Evolutionary conservation across 2,797 vertebrate species (phyloP).

Genomic region (Liparis tanakae): DNA sequence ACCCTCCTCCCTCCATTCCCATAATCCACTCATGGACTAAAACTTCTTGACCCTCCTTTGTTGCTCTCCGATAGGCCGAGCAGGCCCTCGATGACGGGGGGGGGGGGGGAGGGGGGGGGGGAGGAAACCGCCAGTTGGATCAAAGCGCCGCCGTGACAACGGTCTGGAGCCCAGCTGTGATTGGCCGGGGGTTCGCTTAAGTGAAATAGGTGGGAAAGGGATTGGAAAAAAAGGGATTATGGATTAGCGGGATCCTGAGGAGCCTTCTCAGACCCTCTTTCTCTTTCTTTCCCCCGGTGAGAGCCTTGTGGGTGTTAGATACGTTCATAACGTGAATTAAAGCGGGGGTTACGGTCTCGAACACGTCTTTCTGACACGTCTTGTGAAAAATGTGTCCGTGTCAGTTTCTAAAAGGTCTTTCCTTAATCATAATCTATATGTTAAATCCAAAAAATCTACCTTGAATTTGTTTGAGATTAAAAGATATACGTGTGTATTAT

Average conservation of each 20-base stretch:
- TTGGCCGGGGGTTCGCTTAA: constrained; percentile 74
- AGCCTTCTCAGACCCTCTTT: constrained; percentile 34
- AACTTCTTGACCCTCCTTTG: constrained; percentile 45
- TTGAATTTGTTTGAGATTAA: constrained; percentile 4
- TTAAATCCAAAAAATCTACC: background rate
- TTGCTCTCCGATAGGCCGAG: constrained; percentile 75
- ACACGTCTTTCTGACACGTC: background rate
- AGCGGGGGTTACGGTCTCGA: background rate
- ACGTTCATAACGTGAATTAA: background rate
- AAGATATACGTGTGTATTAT: constrained; percentile 9
- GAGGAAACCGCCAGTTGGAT: constrained; percentile 57
- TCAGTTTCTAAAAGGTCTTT: constrained; percentile 5
- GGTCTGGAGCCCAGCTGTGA: constrained; percentile 64
- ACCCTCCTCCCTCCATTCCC: constrained; percentile 40
- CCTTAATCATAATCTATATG: background rate
- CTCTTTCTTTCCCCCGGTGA: constrained; percentile 14
- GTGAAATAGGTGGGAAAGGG: constrained; percentile 4
- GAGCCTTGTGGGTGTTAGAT: background rate
- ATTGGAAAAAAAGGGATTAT: constrained; percentile 37
- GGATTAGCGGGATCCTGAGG: constrained; percentile 41
- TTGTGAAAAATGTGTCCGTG: background rate
- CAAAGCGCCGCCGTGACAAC: constrained; percentile 59
- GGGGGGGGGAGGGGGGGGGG: constrained; percentile 40
- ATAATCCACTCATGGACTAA: constrained; percentile 65
- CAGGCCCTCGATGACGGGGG: constrained; percentile 62